phyloP scores from a whole-genome alignment of 2,113 vertebrate genomes.

The Cinclus cinclus region DNA sequence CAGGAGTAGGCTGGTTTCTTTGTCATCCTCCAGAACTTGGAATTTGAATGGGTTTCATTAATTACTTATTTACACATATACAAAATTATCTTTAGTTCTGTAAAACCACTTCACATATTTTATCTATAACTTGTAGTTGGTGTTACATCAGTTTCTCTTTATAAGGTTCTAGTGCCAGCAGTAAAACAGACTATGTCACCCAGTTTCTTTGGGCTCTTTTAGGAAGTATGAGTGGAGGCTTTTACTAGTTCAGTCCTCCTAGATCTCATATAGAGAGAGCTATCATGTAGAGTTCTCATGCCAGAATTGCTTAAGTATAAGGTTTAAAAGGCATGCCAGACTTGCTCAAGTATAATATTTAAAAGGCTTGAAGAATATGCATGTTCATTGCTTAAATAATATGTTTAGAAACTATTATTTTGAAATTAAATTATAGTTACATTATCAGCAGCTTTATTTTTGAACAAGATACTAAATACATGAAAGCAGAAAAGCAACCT shows the following conservation, averaged over 20 bases:
- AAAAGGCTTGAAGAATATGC: background rate
- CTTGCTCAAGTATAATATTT: background rate
- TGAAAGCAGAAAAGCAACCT: background rate
- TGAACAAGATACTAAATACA: background rate
- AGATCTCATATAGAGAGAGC: background rate
- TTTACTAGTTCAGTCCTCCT: background rate
- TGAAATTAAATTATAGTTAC: conserved; percentile 9
- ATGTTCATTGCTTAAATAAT: background rate
- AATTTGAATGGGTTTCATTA: background rate
- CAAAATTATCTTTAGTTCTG: background rate
- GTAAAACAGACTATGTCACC: background rate
- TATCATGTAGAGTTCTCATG: background rate
- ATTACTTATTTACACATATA: background rate
- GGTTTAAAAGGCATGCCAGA: background rate
- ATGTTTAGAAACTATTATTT: background rate
- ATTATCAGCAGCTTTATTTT: conserved; percentile 4
- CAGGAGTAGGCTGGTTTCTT: background rate
- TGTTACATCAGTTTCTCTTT: background rate
- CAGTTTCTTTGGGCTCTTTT: background rate
- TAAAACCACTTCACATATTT: background rate
- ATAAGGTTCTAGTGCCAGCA: background rate
- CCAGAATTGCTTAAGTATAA: background rate
- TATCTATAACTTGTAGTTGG: fast-evolving
- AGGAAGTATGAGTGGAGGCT: background rate
- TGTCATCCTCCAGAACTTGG: background rate